Evolutionary conservation across 2,888 invertebrate genomes (phyloP), one percentile per base, ranked within the genome.

Genomic region (Hipparchia sbordonii): DNA sequence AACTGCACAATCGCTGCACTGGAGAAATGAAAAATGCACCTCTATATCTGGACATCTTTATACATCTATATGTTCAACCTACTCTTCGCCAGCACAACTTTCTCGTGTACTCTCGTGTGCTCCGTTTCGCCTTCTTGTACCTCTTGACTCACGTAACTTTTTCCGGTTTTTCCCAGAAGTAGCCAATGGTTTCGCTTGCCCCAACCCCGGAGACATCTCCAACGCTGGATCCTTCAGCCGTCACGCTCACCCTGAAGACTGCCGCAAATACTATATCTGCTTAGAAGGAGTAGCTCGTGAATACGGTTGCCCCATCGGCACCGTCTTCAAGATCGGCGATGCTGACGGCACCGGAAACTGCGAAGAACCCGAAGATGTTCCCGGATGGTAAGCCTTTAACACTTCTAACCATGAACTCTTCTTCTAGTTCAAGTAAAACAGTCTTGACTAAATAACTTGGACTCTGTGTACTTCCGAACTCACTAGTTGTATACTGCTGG

Each of bases 181-280:
- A 88, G 97, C 97, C 84, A 97, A 97, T 89, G 98, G 98, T 85
- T 98, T 98, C 95, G 86, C 95, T 78, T 98, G 98, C 92, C 97
- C 98, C 72, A 96, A 97, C 77, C 95, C 96, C 71, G 97, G 97
- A 83, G 97, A 97, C 91, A 95, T 97, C 52, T 95, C 96, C 83
- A 96, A 96, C 85, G 95, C 97, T 78, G 98, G 98, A 76, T 97
- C 98, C 77, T 98, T 98, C 96, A 98, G 98, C 82, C 96, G 98
- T 87, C 98, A 98, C 92, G 98, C 98, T 74, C 98, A 98, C 91
- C 98, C 98, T 56, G 98, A 98, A 80, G 98, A 98, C 92, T 98
- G 98, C 95, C 96, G 98, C 85, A 98, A 98, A 89, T 98, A 98
- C 94, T 98, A 97, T 95, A 98, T 98, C 91, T 98, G 98, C 88